Percentiles rank a stretch among this genome's conserved stretches.
phyloP scores from a whole-genome alignment of 2,113 vertebrate genomes.

The Corythaixoides concolor region DNA sequence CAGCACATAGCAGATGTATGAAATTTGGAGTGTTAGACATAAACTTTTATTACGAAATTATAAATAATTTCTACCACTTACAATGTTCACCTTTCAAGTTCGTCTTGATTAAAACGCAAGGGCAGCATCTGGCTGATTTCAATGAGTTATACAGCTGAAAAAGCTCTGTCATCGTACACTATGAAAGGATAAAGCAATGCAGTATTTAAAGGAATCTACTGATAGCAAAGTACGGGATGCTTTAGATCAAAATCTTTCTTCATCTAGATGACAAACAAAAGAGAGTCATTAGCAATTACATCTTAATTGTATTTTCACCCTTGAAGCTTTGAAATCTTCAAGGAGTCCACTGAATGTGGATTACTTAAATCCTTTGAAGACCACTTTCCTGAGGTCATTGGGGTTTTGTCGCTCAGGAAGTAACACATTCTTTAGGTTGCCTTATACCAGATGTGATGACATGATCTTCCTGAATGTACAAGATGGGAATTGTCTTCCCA shows the following conservation, averaged over 20 bases:
- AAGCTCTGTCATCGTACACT: conserved; percentile 26
- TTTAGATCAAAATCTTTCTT: neutral
- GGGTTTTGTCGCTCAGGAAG: conserved; percentile 14
- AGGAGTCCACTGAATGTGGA: neutral
- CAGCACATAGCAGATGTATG: conserved; percentile 77
- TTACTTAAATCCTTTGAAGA: neutral
- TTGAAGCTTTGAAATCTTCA: neutral
- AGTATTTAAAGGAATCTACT: neutral
- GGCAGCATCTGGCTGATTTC: conserved; percentile 64
- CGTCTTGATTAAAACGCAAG: conserved; percentile 83
- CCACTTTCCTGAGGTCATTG: neutral
- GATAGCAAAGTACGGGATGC: neutral
- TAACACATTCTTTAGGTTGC: neutral
- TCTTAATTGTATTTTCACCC: neutral
- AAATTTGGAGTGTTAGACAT: conserved; percentile 80
- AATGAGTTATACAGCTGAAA: conserved; percentile 51
- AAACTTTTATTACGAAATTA: conserved; percentile 88
- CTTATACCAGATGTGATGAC: neutral
- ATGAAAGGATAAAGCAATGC: neutral
- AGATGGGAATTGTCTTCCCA: neutral
- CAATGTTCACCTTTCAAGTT: conserved; percentile 83
- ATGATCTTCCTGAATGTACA: neutral
- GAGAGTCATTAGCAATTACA: neutral
- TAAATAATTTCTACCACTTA: conserved; percentile 86
- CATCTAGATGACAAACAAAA: neutral